These are phyloP conservation scores for Drosophila imparisetae DNA, from an alignment of 2,888 invertebrate genomes.

Conservation along the genomic window DNA sequence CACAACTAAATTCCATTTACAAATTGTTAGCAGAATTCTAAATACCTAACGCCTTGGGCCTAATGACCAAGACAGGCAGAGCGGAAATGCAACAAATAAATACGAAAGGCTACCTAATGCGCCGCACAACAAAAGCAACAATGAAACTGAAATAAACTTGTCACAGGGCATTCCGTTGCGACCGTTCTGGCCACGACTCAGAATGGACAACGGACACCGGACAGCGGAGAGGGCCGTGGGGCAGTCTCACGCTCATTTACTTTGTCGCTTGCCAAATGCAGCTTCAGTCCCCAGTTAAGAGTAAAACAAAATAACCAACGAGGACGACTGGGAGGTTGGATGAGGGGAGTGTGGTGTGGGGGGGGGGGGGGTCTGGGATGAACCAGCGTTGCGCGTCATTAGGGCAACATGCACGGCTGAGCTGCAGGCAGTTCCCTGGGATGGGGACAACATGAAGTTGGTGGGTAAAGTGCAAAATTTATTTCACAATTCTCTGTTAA, in stretches of 20 bases:
- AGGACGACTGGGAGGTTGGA: background rate
- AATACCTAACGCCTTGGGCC: constrained; percentile 42
- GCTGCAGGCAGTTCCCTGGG: constrained; percentile 37
- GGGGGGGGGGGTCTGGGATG: constrained; percentile 14
- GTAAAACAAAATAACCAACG: constrained; percentile 50
- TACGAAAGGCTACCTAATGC: constrained; percentile 63
- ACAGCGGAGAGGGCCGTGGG: constrained; percentile 19
- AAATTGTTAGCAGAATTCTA: constrained; percentile 48
- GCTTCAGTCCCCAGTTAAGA: constrained; percentile 28
- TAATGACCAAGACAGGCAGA: constrained; percentile 66
- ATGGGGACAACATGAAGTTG: constrained; percentile 57
- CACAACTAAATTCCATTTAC: constrained; percentile 38
- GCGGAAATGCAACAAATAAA: constrained; percentile 76
- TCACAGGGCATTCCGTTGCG: constrained; percentile 44
- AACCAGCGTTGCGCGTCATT: constrained; percentile 71
- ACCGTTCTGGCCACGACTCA: background rate
- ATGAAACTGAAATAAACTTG: constrained; percentile 71
- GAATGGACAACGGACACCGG: constrained; percentile 13
- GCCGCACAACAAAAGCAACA: constrained; percentile 24
- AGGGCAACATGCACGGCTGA: constrained; percentile 69
- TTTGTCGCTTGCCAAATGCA: constrained; percentile 54
- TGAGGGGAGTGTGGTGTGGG: background rate
- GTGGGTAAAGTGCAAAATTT: constrained; percentile 73
- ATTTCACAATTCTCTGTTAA: constrained; percentile 72
- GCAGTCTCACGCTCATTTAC: constrained; percentile 66